Conservation (phyloP, 2,888 invertebrate genomes). For the Allolobophora icterica region DNA sequence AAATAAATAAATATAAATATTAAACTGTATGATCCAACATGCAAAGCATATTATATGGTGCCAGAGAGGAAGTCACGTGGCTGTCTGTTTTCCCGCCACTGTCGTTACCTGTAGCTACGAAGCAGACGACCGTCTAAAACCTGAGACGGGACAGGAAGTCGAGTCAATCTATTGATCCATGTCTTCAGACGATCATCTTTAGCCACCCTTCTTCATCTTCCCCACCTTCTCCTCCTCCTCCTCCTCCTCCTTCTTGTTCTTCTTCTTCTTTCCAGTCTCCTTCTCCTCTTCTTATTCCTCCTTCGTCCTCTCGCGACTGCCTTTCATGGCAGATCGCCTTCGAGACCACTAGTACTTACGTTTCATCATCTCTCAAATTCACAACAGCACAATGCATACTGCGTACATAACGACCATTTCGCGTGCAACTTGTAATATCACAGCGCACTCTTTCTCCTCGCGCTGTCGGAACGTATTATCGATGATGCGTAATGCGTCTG, state of each 20-base stretch:
- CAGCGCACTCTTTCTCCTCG: background rate
- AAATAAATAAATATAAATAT: no score
- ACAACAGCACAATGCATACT: conserved; percentile 43
- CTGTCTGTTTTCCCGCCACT: background rate
- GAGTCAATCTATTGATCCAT: conserved; percentile 17
- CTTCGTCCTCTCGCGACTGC: background rate
- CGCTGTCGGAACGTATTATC: background rate
- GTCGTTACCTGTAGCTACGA: background rate
- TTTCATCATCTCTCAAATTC: conserved; percentile 27
- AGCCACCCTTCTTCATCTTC: no score
- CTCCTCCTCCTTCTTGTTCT: background rate
- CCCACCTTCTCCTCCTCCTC: rapidly evolving
- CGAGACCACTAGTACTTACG: background rate
- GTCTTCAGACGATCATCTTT: background rate
- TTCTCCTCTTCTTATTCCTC: background rate
- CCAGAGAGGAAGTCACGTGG: background rate
- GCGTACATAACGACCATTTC: background rate
- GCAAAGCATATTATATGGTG: background rate
- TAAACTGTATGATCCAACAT: background rate
- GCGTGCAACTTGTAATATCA: conserved; percentile 11
- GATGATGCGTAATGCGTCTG: conserved; percentile 10
- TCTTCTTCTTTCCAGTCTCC: background rate
- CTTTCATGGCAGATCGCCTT: background rate
- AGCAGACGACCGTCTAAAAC: conserved; percentile 17
- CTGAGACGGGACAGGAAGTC: conserved; percentile 9